A percentile compares a stretch with the other conserved stretches of the same genome.
phyloP scores from a whole-genome alignment of 2,888 invertebrate species.

The Carabus problematicus region DNA sequence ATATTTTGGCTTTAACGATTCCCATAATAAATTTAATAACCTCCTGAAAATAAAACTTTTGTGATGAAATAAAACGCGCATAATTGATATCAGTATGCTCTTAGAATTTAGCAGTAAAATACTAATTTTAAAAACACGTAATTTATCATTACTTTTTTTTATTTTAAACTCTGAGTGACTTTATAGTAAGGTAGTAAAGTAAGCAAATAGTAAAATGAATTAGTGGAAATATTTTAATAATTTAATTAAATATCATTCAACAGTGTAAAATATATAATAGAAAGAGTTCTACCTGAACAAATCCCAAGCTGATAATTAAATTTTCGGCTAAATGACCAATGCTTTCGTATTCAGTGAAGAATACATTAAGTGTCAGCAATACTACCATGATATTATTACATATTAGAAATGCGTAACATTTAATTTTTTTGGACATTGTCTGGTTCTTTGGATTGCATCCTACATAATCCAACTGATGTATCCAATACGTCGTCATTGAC shows the following conservation, averaged over 20 bases:
- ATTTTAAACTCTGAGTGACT: not conserved
- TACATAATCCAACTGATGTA: not conserved
- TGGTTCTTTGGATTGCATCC: constrained; percentile 26
- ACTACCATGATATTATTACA: constrained; percentile 12
- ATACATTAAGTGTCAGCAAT: constrained; percentile 1
- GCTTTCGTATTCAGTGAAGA: constrained; percentile 15
- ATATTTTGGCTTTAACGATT: constrained; percentile 15
- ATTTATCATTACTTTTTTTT: not conserved
- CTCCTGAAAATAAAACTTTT: constrained; percentile 16
- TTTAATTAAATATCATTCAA: not conserved
- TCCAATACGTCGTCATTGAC: constrained; percentile 13
- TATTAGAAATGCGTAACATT: constrained; percentile 7
- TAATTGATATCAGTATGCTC: too few species aligned
- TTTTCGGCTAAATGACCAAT: constrained; percentile 30
- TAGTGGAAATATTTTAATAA: not conserved
- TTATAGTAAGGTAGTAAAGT: too few species aligned
- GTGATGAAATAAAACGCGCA: too few species aligned
- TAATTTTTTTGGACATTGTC: not conserved
- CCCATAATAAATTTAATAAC: constrained; percentile 4
- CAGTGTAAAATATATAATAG: not conserved
- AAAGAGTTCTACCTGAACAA: constrained; percentile 17
- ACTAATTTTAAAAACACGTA: not conserved
- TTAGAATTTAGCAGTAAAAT: not conserved
- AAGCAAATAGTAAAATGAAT: too few species aligned
- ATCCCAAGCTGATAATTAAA: constrained; percentile 17